Evolutionary conservation across 1,140 invertebrate species (phyloP).

Genomic region (Drosophila albomicans): DNA sequence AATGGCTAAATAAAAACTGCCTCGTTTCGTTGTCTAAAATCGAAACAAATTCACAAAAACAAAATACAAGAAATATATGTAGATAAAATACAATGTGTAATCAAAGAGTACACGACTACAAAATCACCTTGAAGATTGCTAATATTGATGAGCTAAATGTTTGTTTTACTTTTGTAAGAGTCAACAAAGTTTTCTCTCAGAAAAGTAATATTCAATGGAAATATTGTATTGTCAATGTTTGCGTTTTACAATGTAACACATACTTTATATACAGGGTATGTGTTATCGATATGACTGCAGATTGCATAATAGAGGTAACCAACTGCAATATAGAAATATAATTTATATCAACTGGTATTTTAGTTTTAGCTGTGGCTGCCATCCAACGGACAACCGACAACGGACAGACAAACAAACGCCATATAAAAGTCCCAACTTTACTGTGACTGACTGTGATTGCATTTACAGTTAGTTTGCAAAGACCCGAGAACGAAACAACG

Average conservation of each 20-base stretch:
- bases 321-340: constrained; percentile 71
- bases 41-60: constrained; percentile 69
- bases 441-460: constrained; percentile 64
- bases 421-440: constrained; percentile 26
- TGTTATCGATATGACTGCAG: constrained; percentile 4
- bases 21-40: constrained; percentile 68
- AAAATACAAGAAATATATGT: constrained; percentile 5
- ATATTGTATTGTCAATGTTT: no score
- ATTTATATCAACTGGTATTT: constrained; percentile 74
- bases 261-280: background rate
- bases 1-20: constrained; percentile 73
- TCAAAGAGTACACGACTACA: background rate
- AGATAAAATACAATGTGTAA: background rate
- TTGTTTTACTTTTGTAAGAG: background rate
- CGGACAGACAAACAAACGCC: constrained; percentile 49
- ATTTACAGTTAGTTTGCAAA: constrained; percentile 59
- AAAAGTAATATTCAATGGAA: no score
- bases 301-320: constrained; percentile 51
- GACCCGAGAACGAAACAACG: constrained; percentile 18
- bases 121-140: background rate
- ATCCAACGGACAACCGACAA: constrained; percentile 1
- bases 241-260: no score
- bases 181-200: background rate
- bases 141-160: background rate
- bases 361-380: constrained; percentile 51